Evolutionary conservation across 2,113 vertebrate genomes (phyloP).

Genomic region (Pituophis catenifer): DNA sequence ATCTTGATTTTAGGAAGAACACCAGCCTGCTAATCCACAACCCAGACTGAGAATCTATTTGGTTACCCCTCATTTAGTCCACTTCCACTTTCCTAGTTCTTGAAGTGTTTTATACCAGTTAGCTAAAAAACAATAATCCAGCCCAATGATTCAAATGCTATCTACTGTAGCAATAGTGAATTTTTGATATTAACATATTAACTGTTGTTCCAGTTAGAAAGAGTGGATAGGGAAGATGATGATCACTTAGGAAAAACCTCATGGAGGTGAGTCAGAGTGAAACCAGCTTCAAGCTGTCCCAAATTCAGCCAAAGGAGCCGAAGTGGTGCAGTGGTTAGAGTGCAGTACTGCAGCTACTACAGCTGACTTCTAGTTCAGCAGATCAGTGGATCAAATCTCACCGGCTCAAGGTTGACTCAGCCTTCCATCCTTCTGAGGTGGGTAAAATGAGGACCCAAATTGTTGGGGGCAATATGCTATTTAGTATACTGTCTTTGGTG

Average conservation of each 20-base stretch:
- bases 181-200: background rate
- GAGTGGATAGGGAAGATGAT: background rate
- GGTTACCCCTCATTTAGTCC: background rate
- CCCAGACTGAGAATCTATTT: background rate
- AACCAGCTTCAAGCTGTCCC: background rate
- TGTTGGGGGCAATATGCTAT: no score
- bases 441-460: no score
- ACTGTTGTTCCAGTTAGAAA: background rate
- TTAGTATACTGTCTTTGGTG: no score
- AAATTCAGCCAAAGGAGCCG: background rate
- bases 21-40: background rate
- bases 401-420: no score
- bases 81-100: background rate
- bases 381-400: no score
- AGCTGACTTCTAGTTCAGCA: no score
- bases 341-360: no score
- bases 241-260: background rate
- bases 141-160: background rate
- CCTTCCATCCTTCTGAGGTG: no score
- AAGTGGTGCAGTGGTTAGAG: no score
- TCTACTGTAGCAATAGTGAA: background rate
- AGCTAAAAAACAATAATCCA: background rate
- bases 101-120: background rate
- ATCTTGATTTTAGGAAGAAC: background rate
- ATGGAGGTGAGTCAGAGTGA: background rate